A percentile compares a stretch with the other conserved stretches of the same genome.
phyloP scores from a whole-genome alignment of 1,140 invertebrate species.

The Trichoplusia ni region DNA sequence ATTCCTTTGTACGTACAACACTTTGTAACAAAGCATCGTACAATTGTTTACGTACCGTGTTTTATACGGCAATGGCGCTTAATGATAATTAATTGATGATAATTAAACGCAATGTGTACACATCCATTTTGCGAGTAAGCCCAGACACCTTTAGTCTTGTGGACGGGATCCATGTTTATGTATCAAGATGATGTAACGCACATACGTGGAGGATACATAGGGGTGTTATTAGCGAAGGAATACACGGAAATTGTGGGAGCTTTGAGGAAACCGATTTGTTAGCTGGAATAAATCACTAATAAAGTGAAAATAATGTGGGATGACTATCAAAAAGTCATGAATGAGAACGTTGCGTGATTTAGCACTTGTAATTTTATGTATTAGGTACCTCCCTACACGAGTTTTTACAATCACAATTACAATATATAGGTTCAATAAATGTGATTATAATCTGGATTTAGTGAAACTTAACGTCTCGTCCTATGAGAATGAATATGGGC shows the following conservation, averaged over 20 bases:
- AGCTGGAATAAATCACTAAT: no score
- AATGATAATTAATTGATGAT: slow-evolving; percentile 38
- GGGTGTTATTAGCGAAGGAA: slow-evolving; percentile 8
- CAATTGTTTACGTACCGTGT: slow-evolving; percentile 26
- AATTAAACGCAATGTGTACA: slow-evolving; percentile 36
- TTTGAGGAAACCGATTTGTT: neutral
- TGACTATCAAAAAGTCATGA: no score
- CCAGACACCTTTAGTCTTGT: slow-evolving; percentile 31
- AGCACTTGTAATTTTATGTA: no score
- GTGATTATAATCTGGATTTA: no score
- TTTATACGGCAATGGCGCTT: slow-evolving; percentile 31
- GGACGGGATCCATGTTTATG: slow-evolving; percentile 17
- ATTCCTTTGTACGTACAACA: slow-evolving; percentile 5
- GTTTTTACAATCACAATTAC: no score
- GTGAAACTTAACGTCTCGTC: no score
- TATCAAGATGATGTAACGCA: slow-evolving; percentile 21
- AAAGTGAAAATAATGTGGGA: no score
- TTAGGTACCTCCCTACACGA: no score
- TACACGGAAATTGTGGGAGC: neutral
- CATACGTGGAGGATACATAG: neutral
- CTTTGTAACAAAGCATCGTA: slow-evolving; percentile 21
- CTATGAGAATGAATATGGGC: no score
- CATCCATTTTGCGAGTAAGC: slow-evolving; percentile 36
- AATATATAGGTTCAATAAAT: no score
- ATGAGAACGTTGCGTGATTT: no score